Conservation (phyloP, 2,888 invertebrate genomes). For the Eumerus sabulonum region DNA sequence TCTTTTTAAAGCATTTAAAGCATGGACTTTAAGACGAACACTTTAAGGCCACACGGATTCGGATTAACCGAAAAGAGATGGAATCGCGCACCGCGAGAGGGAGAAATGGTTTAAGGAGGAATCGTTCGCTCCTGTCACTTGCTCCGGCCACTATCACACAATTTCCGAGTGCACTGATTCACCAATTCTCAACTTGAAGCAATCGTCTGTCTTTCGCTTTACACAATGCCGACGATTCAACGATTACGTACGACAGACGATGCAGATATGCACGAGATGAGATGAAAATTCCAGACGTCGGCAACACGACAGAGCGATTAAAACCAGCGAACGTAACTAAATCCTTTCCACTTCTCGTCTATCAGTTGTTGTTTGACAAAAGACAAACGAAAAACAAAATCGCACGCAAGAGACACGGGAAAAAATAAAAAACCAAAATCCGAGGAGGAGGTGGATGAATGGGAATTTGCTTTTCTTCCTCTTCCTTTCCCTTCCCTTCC, state of each 20-base stretch:
- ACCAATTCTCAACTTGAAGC: too few species aligned
- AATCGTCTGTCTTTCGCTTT: too few species aligned
- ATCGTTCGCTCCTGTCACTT: conserved; percentile 37
- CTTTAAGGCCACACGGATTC: neutral
- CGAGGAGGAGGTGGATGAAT: conserved; percentile 23
- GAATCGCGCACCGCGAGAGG: conserved; percentile 4
- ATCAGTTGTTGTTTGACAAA: conserved; percentile 43
- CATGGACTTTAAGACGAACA: too few species aligned
- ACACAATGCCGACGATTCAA: neutral
- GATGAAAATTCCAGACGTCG: too few species aligned
- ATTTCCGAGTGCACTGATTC: neutral
- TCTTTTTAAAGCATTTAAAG: neutral
- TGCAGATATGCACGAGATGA: conserved; percentile 4
- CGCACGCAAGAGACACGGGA: neutral
- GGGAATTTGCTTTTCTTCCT: conserved; percentile 25
- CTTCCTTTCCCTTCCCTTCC: conserved; percentile 1
- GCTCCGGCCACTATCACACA: neutral
- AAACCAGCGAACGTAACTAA: conserved; percentile 17
- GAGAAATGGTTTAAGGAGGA: conserved; percentile 16
- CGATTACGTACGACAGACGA: conserved; percentile 10
- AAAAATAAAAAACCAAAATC: too few species aligned
- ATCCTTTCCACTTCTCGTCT: conserved; percentile 14
- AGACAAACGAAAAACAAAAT: conserved; percentile 20
- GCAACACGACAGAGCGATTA: conserved; percentile 8
- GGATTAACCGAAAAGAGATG: neutral